Conservation (phyloP, 2,113 vertebrate species). For the Excalfactoria chinensis region DNA sequence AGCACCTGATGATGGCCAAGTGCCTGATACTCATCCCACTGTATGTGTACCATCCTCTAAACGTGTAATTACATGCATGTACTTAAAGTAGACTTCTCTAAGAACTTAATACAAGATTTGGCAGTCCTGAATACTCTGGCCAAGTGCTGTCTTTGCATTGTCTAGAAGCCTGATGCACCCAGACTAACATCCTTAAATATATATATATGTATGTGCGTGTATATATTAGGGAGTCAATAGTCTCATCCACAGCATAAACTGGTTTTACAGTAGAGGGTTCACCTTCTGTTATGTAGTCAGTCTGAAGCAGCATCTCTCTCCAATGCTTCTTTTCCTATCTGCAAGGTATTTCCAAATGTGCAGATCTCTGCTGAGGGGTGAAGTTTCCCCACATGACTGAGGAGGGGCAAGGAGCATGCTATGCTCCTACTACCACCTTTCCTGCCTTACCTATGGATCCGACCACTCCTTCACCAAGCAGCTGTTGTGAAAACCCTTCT, state of each 20-base stretch:
- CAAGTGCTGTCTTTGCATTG: neutral
- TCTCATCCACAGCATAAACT: neutral
- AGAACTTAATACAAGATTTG: neutral
- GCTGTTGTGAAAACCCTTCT: neutral
- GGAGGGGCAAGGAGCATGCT: fast-evolving
- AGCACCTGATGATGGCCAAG: neutral
- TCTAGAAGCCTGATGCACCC: neutral
- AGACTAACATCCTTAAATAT: neutral
- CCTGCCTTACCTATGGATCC: neutral
- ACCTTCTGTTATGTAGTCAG: neutral
- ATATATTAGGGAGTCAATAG: neutral
- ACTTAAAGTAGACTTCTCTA: neutral
- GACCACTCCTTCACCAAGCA: neutral
- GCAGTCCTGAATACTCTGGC: neutral
- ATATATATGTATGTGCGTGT: neutral
- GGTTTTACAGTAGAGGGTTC: neutral
- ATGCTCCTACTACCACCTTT: neutral
- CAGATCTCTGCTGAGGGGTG: neutral
- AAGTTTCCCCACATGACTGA: neutral
- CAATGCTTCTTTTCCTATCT: neutral
- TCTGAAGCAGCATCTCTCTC: neutral
- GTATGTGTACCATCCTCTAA: neutral
- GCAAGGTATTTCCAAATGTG: fast-evolving
- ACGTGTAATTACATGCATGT: neutral
- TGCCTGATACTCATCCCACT: neutral